A percentile compares a stretch with the other conserved stretches of the same genome.
Conservation (phyloP, 2,888 invertebrate species). For the Spodoptera littoralis region DNA sequence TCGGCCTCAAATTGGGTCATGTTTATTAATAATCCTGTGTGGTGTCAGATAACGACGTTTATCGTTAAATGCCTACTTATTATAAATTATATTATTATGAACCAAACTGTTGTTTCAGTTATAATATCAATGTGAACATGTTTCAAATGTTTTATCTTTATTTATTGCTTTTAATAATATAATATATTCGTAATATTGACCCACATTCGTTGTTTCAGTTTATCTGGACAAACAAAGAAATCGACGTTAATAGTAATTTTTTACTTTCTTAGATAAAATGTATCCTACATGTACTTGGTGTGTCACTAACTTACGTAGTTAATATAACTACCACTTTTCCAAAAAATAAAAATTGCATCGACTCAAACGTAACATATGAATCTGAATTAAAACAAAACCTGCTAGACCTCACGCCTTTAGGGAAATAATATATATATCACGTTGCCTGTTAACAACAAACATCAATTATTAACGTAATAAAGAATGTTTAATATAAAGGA, state of each 20-base stretch:
- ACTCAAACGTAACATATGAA: too few species aligned
- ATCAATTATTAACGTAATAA: too few species aligned
- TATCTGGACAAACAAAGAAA: constrained; percentile 14
- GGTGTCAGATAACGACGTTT: constrained; percentile 47
- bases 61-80: constrained; percentile 43
- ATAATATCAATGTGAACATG: constrained; percentile 34
- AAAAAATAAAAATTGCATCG: too few species aligned
- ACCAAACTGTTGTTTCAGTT: constrained; percentile 24
- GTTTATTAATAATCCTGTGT: constrained; percentile 44
- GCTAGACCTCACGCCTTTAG: too few species aligned
- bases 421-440: too few species aligned
- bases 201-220: constrained; percentile 27
- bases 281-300: too few species aligned
- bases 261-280: too few species aligned
- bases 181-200: constrained; percentile 47
- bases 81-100: constrained; percentile 26
- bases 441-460: too few species aligned
- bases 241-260: not conserved
- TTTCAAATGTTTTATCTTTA: constrained; percentile 42
- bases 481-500: too few species aligned
- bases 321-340: too few species aligned
- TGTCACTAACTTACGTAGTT: too few species aligned
- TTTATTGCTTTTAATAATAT: constrained; percentile 36
- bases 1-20: constrained; percentile 50
- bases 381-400: too few species aligned